Base-by-base conservation (phyloP, 2,888 invertebrate species). In the Rhamphomyia laevipes region DNA sequence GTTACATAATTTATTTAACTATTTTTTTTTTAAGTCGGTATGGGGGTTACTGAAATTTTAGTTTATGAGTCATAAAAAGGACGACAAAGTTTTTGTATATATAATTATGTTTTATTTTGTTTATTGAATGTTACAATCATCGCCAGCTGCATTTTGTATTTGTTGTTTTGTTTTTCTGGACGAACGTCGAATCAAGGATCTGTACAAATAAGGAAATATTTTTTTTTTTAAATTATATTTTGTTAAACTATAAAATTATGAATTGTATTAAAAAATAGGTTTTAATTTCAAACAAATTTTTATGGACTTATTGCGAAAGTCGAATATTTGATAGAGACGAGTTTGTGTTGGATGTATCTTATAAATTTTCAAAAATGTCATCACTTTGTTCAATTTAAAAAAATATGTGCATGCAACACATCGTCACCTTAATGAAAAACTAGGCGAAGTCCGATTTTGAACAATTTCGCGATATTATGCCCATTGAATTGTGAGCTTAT, bases 81-180 rank as follows among this genome's bases (percentile, higher is more conserved):
- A 27, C 23, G 23, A 27, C 4, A 27, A 27, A 27, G 7, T 21
- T 21, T 35, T 16, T 5, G 16, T 10, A 16, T 16, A 6, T 15
- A 15, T 5, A n/a, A n/a, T 33, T 31, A 18, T 33, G 35, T 27
- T n/a, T 9, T 27, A 23, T 31, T 42, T 13, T 41, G n/a, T 60
- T 78, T 82, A 85, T 59, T 84, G 84, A 60, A 84, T 77, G 63
- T 75, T 79, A 63, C 85, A 85, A 63, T 84, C 82, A 56, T 84
- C 81, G 49, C 66, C 74, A 56, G 82, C 80, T 43, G 81, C 78
- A 60, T 84, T 84, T 57, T 82, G 74, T 58, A 84, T 81, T 71
- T 85, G 85, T 63, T 85, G 84, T 62, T 84, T 84, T 53, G 84
- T 80, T 70, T 86, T 86, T 57, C 84, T 77, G 61, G 85, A 86